Evolutionary conservation across 2,113 vertebrate species (phyloP), one percentile per base, ranked within the genome.

Genomic region (Regulus satrapa): DNA sequence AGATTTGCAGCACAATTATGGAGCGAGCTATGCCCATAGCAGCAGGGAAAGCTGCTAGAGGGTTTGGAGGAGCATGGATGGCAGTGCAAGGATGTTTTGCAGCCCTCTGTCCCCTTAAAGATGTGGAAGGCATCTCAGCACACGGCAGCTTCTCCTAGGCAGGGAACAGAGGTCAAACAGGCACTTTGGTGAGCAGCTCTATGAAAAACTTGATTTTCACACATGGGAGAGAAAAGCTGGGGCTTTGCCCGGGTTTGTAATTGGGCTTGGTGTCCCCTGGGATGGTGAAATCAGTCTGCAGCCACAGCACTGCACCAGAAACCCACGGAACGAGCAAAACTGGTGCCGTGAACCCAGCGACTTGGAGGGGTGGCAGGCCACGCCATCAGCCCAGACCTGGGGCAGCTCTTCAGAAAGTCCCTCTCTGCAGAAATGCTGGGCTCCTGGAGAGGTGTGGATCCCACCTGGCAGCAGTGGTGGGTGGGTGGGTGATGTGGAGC

Each of bases 311-410:
- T 85, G 58, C 20, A 24, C 5, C 46, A 55, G 72, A 56, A 86
- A 34, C 24, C 19, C 0, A 0, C 20, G 40, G 20, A 74, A 61
- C 2, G n/a, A 52, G 41, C 0, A 0, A 32, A 68, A 48, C 8
- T 8, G 1, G 31, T 20, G 48, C 55, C 0, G 0, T 18, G 52
- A n/a, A 45, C 78, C 40, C 51, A 20, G 80, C 1, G 5, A 56
- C 63, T 21, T 0, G 1, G 31, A 28, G 5, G 28, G 14, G 12
- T 3, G 0, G 32, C 48, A 49, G 61, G 36, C 26, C 32, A 4
- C 8, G 14, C 24, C 45, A 69, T 14, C 56, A 48, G 59, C 46
- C 76, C 64, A 46, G 56, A 23, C 7, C 7, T 40, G 14, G 61
- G 29, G 21, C 16, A 68, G 31, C 31, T 59, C 25, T 77, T 51